A percentile compares a stretch with the other conserved stretches of the same genome.
phyloP scores from a whole-genome alignment of 2,113 vertebrate species.

The Agapornis roseicollis region DNA sequence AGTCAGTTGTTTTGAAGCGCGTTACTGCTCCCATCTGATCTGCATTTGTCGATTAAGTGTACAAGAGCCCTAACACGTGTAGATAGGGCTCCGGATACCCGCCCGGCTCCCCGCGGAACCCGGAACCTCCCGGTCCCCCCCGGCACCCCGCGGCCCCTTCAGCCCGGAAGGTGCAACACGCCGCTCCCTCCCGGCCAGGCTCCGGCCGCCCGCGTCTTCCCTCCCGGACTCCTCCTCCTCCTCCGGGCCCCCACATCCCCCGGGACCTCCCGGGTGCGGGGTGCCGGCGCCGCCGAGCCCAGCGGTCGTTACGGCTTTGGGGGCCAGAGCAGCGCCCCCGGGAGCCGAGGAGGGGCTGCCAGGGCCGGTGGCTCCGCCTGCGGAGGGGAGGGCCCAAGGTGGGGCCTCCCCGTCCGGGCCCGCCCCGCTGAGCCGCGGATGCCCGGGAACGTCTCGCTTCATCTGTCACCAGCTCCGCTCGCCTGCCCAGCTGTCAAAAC shows the following conservation, averaged over 20 bases:
- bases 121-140: neutral
- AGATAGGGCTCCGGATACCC: neutral
- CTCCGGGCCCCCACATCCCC: too few relatives aligned
- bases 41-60: constrained; percentile 4
- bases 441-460: constrained; percentile 90
- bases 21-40: constrained; percentile 40
- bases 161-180: neutral
- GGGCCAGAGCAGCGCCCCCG: neutral
- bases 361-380: neutral
- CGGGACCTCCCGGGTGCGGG: neutral
- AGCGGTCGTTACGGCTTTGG: neutral
- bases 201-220: neutral
- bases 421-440: constrained; percentile 47
- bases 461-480: constrained; percentile 92
- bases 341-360: neutral
- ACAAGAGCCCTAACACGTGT: neutral
- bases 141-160: neutral
- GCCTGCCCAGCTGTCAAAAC: constrained; percentile 99
- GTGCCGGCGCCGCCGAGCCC: neutral
- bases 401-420: neutral
- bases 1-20: constrained; percentile 61
- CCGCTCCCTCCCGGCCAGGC: neutral
- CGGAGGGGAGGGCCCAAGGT: neutral
- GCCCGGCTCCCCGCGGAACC: neutral
- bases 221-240: neutral